phyloP scores from a whole-genome alignment of 2,797 vertebrate species.

The Cynopterus sphinx region DNA sequence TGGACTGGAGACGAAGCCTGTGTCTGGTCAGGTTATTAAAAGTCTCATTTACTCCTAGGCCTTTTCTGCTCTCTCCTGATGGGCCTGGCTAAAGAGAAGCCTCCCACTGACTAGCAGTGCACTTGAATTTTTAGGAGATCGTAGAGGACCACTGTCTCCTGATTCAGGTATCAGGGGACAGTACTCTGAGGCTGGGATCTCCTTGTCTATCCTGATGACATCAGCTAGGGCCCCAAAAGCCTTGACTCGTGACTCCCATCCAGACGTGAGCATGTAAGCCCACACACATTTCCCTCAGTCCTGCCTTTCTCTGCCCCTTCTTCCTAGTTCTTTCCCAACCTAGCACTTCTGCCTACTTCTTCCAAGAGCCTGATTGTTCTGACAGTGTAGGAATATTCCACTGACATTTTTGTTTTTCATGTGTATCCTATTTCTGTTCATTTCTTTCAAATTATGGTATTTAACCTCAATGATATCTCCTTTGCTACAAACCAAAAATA shows the following conservation, averaged over 20 bases:
- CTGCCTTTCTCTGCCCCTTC: not conserved
- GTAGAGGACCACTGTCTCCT: not conserved
- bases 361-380: not conserved
- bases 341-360: not conserved
- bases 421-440: not conserved
- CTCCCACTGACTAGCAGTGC: not conserved
- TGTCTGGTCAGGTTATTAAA: not conserved
- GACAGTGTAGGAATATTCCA: not conserved
- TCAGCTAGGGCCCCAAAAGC: not conserved
- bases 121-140: not conserved
- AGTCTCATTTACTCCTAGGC: not conserved
- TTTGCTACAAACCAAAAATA: not conserved
- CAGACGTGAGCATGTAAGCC: not conserved
- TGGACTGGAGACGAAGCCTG: not conserved
- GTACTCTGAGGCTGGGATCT: not conserved
- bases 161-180: fast-evolving
- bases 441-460: not conserved
- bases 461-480: not conserved
- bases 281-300: fast-evolving
- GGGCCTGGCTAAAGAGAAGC: not conserved
- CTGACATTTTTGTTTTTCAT: not conserved
- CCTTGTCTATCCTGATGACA: not conserved
- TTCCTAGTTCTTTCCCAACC: not conserved
- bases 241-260: not conserved
- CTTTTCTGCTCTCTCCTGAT: not conserved